Base-by-base conservation (phyloP, 2,113 vertebrate genomes). In the Gasterosteus aculeatus region DNA sequence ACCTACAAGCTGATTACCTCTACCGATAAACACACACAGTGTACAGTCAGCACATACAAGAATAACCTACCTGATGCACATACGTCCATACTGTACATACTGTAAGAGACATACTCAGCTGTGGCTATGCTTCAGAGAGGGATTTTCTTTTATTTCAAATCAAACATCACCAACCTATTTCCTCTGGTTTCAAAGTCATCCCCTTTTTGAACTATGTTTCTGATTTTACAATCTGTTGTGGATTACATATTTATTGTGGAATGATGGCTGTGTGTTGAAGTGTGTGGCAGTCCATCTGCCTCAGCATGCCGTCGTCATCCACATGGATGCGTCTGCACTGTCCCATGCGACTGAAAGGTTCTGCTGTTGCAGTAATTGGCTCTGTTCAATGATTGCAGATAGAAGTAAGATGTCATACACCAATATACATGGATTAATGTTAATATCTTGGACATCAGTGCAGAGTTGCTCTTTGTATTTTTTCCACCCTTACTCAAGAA, bases 1-100 rank as follows among this genome's bases (percentile, higher is more conserved):
- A 99, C 85, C 97, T 99, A 84, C 95, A 98, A 87, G 96, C 97
- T 0, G 97, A 99, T 90, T 98, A 95, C 86, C 94, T 99, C 12
- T 99, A 99, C 85, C 96, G 97, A 91, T 99, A 93, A 80, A 59
- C 35, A 64, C 49, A 76, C 16, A 54, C 42, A 69, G n/a, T 82
- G 69, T 78, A 83, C 69, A 78, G 53, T 72, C 41, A 69, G 58
- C 68, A 64, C 44, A 68, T 38, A 33, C 61, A 53, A 78, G 29
- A 65, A 16, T 62, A 63, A 69, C 73, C 66, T 72, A 64, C 78
- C 38, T 41, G 53, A 64, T 35, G 58, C 42, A 69, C 62, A 69
- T 64, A 77, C 59, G 59, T 81, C 72, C 78, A 77, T 75, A 75
- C 64, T 87, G 75, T 88, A 85, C 79, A 80, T 78, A 71, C 54